These are phyloP conservation scores for Drosophila phalerata DNA, from an alignment of 2,888 invertebrate genomes.

Conservation along the genomic window DNA sequence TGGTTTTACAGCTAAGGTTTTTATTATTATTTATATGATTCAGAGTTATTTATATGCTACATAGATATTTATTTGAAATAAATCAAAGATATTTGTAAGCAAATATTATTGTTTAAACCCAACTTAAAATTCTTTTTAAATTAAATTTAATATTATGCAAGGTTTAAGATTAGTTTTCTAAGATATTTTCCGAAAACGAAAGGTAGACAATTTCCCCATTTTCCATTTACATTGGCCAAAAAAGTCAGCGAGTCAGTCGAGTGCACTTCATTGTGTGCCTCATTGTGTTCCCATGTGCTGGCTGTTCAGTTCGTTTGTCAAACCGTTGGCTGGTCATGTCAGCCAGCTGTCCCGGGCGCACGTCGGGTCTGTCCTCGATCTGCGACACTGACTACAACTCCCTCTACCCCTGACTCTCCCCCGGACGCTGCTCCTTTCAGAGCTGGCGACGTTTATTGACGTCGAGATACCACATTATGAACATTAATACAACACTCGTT, in stretches of 20 bases:
- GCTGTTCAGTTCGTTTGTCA: conserved; percentile 37
- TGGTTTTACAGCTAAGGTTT: conserved; percentile 41
- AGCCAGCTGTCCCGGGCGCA: conserved; percentile 66
- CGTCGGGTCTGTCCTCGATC: conserved; percentile 58
- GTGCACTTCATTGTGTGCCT: background rate
- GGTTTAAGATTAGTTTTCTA: conserved; percentile 24
- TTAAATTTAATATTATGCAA: conserved; percentile 9
- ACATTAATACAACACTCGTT: conserved; percentile 85
- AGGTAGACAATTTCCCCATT: conserved; percentile 18
- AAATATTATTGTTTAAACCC: conserved; percentile 45
- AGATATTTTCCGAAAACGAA: conserved; percentile 4
- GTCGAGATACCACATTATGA: conserved; percentile 85
- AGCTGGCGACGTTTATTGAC: conserved; percentile 84
- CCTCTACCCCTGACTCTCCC: background rate
- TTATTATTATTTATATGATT: conserved; percentile 18
- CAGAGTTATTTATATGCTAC: conserved; percentile 35
- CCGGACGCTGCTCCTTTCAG: background rate
- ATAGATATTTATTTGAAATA: conserved; percentile 51
- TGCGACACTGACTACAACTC: conserved; percentile 38
- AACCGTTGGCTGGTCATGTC: conserved; percentile 62
- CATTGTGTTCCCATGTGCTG: conserved; percentile 22
- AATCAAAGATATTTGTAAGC: conserved; percentile 58
- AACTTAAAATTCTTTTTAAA: background rate
- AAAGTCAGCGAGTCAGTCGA: conserved; percentile 29
- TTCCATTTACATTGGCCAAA: conserved; percentile 44